Evolutionary conservation across 2,888 invertebrate genomes (phyloP), one percentile per base, ranked within the genome.

Genomic region (Morpho achilles): DNA sequence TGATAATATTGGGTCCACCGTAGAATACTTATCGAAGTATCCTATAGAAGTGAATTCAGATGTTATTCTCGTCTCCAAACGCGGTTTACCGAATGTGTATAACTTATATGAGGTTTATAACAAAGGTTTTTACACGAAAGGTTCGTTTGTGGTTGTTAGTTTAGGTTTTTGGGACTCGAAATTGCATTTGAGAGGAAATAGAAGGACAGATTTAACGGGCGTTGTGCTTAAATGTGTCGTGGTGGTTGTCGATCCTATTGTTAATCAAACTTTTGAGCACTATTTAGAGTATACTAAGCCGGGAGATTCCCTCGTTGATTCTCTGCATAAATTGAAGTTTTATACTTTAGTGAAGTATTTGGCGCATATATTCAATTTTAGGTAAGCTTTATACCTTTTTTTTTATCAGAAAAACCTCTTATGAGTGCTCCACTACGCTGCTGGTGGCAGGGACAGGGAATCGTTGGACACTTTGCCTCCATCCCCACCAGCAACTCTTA

Each of bases 291-390:
- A 83, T 50, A 89, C 91, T 6, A 82, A 82, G 23, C 84, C 91
- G 56, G 80, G 84, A 32, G 44, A 50, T 39, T 55, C 47, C 42
- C 89, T 92, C 70, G 82, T 92, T 39, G 94, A 94, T 77, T 92
- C 93, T 0, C 87, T 94, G 84, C 92, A 93, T 75, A 92, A 93
- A 67, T 91, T 93, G 69, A 94, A 94, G 75, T 93, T 90, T 73
- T 92, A 89, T 60, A 84, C 92, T 6, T 75, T 93, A 8, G 73
- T 92, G 63, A 77, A 75, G 60, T 91, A 93, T 72, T 89, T 94
- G 59, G 77, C 86, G 64, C 93, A 94, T 66, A 91, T 94, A 79
- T 94, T 91, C 71, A 94, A 94, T 80, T 93, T 94, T 74, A 93
- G 92, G 94, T 94, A 80, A 87, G 32, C 32, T 5, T 32, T 5